Percentiles rank a stretch among this genome's conserved stretches.
Conservation (phyloP, 37 sponge, comb jelly and placozoan genomes). For the Cladorhizidae sp. region DNA sequence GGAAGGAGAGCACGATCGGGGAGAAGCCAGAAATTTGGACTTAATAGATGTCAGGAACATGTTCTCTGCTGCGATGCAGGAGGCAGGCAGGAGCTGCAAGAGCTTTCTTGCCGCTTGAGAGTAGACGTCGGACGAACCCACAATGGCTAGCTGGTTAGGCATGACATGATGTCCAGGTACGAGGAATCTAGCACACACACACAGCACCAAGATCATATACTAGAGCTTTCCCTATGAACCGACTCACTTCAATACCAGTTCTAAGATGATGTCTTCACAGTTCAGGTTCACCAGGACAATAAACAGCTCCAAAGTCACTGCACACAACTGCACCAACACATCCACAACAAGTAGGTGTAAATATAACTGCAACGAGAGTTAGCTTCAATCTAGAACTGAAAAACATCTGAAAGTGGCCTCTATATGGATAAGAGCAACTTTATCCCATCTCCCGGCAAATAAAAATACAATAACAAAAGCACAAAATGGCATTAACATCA, state of each 20-base stretch:
- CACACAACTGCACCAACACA: conserved; percentile 50
- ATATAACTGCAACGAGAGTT: no score
- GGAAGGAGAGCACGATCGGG: background rate
- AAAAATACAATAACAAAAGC: no score
- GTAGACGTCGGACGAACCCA: conserved; percentile 60
- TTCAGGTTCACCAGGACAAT: conserved; percentile 61
- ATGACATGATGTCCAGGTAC: conserved; percentile 64
- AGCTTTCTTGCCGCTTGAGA: conserved; percentile 48
- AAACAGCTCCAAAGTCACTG: conserved; percentile 73
- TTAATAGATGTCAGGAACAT: conserved; percentile 51
- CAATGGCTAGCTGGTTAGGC: conserved; percentile 43
- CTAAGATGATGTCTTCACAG: conserved; percentile 83
- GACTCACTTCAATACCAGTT: conserved; percentile 61
- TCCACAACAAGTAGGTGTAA: background rate
- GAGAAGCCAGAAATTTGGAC: conserved; percentile 2
- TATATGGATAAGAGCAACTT: no score
- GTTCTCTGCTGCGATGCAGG: conserved; percentile 60
- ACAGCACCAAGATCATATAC: background rate
- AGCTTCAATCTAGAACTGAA: no score
- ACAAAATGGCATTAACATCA: no score
- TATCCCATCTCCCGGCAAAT: no score
- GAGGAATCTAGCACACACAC: conserved; percentile 28
- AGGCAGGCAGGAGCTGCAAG: conserved; percentile 58
- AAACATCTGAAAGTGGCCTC: no score
- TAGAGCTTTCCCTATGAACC: background rate